Evolutionary conservation across 2,113 vertebrate genomes (phyloP), one percentile per base, ranked within the genome.

Genomic region (Dendropsophus ebraccatus): DNA sequence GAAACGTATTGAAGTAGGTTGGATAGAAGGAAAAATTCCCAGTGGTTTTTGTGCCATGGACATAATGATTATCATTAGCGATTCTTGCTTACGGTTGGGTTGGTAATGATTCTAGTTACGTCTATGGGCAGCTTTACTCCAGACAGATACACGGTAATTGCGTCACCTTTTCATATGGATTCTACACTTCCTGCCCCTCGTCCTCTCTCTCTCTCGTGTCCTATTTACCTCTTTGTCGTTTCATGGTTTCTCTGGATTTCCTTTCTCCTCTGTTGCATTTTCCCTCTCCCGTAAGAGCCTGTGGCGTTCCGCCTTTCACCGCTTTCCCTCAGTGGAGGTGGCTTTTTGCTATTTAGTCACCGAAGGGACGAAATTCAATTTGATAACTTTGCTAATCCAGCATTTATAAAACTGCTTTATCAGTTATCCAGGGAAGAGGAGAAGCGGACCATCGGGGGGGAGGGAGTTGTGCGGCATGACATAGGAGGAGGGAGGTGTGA

Each of bases 381-480:
- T 85, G 60, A 49, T 85, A 54, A 78, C 58, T 85, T 79, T 85
- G 75, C 75, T 78, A 85, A 79, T 35, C 47, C 74, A 80, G 84
- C 84, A 86, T 37, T 80, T 80, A 79, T 45, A 62, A 86, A 86
- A 85, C 32, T 86, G 84, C 84, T 86, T 80, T 78, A 79, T 86
- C 84, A 86, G 84, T 86, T 80, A 70, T 49, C 84, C 65, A 72
- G 84, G 84, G 84, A 85, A 50, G 74, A 79, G 47, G 75, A 32
- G 58, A 58, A 47, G 45, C 49, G 47, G 7, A 52, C 12, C 41
- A 69, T 28, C 11, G 60, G 60, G 45, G 32, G 41, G 28, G 58
- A 65, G 41, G 28, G 58, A 65, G 30, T 67, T 52, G 21, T 70
- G 74, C 83, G 37, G 83, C 56, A 76, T 65, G 30, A 76, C 58